Evolutionary conservation across 2,113 vertebrate species (phyloP), one percentile per base, ranked within the genome.

Genomic region (Rhinoptilus africanus): DNA sequence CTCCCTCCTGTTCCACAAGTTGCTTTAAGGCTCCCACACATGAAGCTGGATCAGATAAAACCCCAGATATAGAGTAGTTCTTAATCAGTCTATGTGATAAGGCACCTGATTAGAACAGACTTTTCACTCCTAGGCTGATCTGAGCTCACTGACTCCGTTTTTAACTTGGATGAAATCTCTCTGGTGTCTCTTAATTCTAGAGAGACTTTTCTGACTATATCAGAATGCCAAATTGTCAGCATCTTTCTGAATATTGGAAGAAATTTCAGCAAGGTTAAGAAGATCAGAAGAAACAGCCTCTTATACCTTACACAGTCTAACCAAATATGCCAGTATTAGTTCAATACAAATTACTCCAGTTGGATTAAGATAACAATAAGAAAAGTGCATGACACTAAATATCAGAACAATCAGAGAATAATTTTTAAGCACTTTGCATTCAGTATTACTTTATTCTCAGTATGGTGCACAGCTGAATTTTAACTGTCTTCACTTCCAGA

Each of bases 261-360:
- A 87, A 71, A 89, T 78, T 87, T 81, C 76, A 59, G 50, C 50
- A 91, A 80, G 41, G 51, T 83, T 86, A 76, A 47, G 57, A 79
- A 85, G 67, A 60, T 69, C 35, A 66, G 24, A 76, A 76, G 64
- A 86, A 80, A 62, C 45, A 67, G 32, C n/a, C 57, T 86, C 26
- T 80, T 39, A 12, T 22, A 27, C 50, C 37, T 92, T 43, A 21
- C 41, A 51, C 62, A 80, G 43, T 57, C n/a, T 59, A 75, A 82
- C 41, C 9, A 76, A 63, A 53, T 48, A 37, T 22, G 24, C 48
- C 34, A 48, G 63, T 82, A 26, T 75, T 72, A 73, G 14, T 84
- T 77, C 43, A 47, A 22, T 45, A 45, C 13, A 62, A 57, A 77
- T 74, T 48, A 81, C 17, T 74, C 21, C 56, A 53, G 41, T 20